These are phyloP conservation scores for Rhizomys pruinosus DNA, from an alignment of 2,113 vertebrate species.

Conservation along the genomic window DNA sequence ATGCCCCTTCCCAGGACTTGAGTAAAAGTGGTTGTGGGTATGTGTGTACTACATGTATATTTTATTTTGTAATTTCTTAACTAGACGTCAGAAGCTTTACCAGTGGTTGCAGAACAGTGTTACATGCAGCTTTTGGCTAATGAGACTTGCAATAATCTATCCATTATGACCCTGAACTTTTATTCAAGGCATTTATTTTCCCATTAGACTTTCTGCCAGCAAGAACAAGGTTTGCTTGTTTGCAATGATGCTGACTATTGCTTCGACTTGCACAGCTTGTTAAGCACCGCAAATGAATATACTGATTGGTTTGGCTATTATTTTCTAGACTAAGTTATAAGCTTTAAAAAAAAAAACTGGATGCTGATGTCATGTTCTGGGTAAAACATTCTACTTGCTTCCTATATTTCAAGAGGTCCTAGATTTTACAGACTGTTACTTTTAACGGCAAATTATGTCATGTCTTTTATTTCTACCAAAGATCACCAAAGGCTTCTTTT, in stretches of 20 bases:
- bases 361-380: conserved; percentile 77
- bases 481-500: conserved; percentile 76
- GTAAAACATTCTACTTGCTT: conserved; percentile 69
- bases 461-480: conserved; percentile 81
- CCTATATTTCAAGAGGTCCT: conserved; percentile 75
- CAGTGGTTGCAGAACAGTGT: conserved; percentile 79
- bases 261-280: conserved; percentile 82
- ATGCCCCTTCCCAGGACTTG: conserved; percentile 84
- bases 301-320: conserved; percentile 81
- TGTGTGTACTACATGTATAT: conserved; percentile 64
- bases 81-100: conserved; percentile 82
- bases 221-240: conserved; percentile 86
- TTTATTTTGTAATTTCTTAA: conserved; percentile 84
- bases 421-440: conserved; percentile 83
- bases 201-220: conserved; percentile 86
- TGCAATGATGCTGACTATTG: conserved; percentile 83
- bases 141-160: conserved; percentile 77
- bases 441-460: conserved; percentile 80
- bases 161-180: conserved; percentile 76
- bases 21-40: conserved; percentile 85
- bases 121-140: conserved; percentile 81
- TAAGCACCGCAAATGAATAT: conserved; percentile 83
- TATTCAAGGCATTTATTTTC: conserved; percentile 86
- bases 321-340: conserved; percentile 83
- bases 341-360: conserved; percentile 59